Conservation (phyloP, 2,888 invertebrate species). For the Hirtodrosophila cameraria region DNA sequence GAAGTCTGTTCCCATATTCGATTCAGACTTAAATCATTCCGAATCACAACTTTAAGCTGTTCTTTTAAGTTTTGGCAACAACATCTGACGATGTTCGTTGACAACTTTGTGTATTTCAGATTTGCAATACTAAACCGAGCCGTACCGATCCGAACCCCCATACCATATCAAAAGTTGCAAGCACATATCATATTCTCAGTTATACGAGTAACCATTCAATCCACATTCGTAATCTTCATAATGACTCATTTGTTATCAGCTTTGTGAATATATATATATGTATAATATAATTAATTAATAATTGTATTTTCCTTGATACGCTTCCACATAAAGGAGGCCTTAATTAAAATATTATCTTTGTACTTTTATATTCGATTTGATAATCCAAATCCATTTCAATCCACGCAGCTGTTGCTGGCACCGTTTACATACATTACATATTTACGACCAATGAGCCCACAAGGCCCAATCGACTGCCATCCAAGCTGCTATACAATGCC, state of each 20-base stretch:
- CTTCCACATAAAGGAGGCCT: slow-evolving; percentile 7
- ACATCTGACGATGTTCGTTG: too few species aligned
- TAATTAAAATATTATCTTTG: slow-evolving; percentile 62
- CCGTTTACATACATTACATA: slow-evolving; percentile 83
- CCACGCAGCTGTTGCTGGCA: slow-evolving; percentile 81
- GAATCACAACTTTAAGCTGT: too few species aligned
- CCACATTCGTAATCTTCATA: slow-evolving; percentile 13
- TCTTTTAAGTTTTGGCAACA: too few species aligned
- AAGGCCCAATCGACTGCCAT: slow-evolving; percentile 78
- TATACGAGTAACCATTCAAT: slow-evolving; percentile 24
- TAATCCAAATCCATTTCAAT: slow-evolving; percentile 14
- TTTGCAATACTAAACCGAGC: too few species aligned
- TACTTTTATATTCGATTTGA: slow-evolving; percentile 2
- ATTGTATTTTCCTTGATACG: not conserved
- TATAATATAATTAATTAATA: not conserved
- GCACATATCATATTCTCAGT: slow-evolving; percentile 9
- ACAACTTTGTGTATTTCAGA: too few species aligned
- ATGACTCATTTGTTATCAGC: slow-evolving; percentile 44
- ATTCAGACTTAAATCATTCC: too few species aligned
- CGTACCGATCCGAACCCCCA: too few species aligned
- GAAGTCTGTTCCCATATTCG: too few species aligned
- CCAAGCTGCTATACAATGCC: slow-evolving; percentile 83
- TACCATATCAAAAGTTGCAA: not conserved
- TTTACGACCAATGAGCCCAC: slow-evolving; percentile 82
- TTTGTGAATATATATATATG: not conserved